Evolutionary conservation across 2,888 invertebrate species (phyloP).

Genomic region (Hyposoter dolosus): DNA sequence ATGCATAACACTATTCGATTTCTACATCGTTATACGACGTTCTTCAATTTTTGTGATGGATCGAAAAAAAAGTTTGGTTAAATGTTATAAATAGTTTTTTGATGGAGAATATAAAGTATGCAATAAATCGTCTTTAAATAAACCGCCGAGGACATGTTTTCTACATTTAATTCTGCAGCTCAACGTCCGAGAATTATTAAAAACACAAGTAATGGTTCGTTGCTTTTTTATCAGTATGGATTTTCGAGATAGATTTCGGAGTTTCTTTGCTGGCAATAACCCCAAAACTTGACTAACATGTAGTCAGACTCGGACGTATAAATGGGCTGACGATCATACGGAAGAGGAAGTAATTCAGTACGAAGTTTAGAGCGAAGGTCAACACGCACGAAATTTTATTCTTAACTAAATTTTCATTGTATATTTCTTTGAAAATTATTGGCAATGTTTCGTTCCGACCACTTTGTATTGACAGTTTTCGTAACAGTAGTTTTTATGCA

Average conservation of each 20-base stretch:
- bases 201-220: not conserved
- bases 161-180: not conserved
- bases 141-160: not conserved
- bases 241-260: no score
- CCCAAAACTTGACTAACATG: no score
- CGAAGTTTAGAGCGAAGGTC: no score
- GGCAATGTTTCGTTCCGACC: no score
- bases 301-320: not conserved
- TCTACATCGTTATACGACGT: not conserved
- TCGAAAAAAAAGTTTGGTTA: not conserved
- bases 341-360: no score
- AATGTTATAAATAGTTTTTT: not conserved
- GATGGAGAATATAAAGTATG: not conserved
- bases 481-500: no score
- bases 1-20: not conserved
- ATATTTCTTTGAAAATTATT: no score
- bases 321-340: no score
- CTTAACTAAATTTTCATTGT: no score
- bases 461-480: no score
- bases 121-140: not conserved
- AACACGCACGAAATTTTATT: no score
- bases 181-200: not conserved
- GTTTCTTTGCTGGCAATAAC: no score
- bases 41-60: not conserved
- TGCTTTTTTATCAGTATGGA: not conserved